phyloP scores from a whole-genome alignment of 2,888 invertebrate genomes.

The Siphonodentalium dalli region DNA sequence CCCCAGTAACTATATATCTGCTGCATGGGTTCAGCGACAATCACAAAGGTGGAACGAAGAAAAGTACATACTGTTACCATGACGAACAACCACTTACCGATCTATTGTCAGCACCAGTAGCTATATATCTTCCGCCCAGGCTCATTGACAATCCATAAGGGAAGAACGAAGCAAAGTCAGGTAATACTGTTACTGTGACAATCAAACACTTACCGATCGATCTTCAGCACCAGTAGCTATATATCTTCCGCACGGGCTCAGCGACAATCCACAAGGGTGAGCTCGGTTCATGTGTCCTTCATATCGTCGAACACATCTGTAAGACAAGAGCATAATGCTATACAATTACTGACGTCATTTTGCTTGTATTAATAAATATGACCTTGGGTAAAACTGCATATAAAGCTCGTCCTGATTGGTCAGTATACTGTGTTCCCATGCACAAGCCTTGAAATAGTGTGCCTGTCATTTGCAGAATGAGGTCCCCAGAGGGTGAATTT shows the following conservation, averaged over 20 bases:
- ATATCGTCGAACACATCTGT: conserved; percentile 53
- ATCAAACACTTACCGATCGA: conserved; percentile 50
- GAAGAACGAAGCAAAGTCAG: background rate
- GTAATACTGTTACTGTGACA: background rate
- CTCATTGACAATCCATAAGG: no score
- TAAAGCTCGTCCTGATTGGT: no score
- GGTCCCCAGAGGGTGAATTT: no score
- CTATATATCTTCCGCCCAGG: background rate
- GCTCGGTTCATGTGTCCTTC: conserved; percentile 60
- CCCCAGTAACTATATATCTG: background rate
- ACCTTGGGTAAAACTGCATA: no score
- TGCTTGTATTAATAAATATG: no score
- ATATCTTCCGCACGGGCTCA: conserved; percentile 63
- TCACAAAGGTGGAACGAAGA: no score
- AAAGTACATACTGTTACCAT: background rate
- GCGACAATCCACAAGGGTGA: conserved; percentile 56
- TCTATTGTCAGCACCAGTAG: no score
- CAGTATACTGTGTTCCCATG: no score
- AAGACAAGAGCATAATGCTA: no score
- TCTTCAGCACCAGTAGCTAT: conserved; percentile 64
- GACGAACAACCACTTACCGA: background rate
- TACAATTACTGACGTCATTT: no score
- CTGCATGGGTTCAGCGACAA: background rate
- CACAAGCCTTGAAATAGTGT: no score
- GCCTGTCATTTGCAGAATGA: no score